Percentiles rank a stretch among this genome's conserved stretches.
These are phyloP conservation scores for Proctacanthus coquilletti DNA, from an alignment of 1,140 invertebrate genomes.

Conservation along the genomic window DNA sequence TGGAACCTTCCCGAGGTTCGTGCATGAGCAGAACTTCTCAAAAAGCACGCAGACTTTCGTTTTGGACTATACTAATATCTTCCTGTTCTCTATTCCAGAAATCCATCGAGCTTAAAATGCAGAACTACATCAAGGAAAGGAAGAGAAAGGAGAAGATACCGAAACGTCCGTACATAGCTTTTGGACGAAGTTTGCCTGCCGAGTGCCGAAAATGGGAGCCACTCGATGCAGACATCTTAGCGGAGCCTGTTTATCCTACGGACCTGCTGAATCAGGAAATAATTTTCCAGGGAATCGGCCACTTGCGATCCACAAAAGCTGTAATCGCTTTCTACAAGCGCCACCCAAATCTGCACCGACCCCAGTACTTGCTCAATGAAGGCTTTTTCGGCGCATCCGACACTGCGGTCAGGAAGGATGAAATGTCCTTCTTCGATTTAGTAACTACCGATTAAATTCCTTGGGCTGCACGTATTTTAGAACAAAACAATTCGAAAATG, in stretches of 20 bases:
- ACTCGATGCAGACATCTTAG: conserved; percentile 12
- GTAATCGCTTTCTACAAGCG: conserved; percentile 19
- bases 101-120: conserved; percentile 25
- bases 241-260: conserved; percentile 20
- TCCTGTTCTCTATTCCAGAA: conserved; percentile 10
- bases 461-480: no score
- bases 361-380: conserved; percentile 16
- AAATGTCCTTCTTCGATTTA: no score
- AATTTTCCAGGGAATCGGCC: conserved; percentile 25
- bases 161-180: conserved; percentile 17
- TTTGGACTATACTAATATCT: background rate
- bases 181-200: conserved; percentile 21
- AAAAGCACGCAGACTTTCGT: background rate
- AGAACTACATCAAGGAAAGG: conserved; percentile 19
- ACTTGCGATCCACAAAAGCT: conserved; percentile 21
- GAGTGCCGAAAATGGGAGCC: conserved; percentile 21
- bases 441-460: no score
- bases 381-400: no score
- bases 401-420: no score
- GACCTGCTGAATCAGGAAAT: conserved; percentile 20
- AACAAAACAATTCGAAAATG: no score
- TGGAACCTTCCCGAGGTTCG: conserved; percentile 25
- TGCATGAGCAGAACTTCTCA: background rate
- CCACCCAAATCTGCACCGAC: conserved; percentile 15
- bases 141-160: conserved; percentile 9